A percentile compares a stretch with the other conserved stretches of the same genome.
phyloP scores from a whole-genome alignment of 2,888 invertebrate genomes.

The Oxytorus armatus region DNA sequence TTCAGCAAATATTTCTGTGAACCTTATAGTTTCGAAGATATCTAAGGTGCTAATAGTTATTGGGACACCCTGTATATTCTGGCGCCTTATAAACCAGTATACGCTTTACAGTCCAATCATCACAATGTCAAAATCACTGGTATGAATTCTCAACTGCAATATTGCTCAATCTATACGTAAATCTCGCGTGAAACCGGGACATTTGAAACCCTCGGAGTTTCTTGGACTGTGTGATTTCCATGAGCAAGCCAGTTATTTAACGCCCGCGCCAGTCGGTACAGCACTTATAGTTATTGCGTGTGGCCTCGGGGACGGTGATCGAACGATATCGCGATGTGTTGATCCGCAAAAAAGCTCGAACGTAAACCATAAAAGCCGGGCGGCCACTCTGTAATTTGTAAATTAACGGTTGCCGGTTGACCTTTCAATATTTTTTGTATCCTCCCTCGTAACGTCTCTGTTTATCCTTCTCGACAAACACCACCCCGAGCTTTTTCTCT shows the following conservation, averaged over 20 bases:
- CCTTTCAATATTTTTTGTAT: background rate
- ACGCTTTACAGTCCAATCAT: background rate
- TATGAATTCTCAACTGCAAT: background rate
- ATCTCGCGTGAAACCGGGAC: slow-evolving; percentile 32
- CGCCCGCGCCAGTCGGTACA: background rate
- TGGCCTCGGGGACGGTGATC: slow-evolving; percentile 8
- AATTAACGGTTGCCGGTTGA: slow-evolving; percentile 56
- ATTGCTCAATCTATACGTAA: background rate
- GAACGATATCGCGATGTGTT: slow-evolving; percentile 12
- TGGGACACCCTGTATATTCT: no score
- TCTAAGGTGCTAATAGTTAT: no score
- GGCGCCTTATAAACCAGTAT: background rate
- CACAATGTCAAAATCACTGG: background rate
- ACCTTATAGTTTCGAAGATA: no score
- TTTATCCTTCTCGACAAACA: slow-evolving; percentile 1
- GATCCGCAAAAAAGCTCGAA: slow-evolving; percentile 26
- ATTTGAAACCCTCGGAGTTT: slow-evolving; percentile 24
- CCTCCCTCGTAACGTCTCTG: background rate
- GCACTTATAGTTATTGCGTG: slow-evolving; percentile 14
- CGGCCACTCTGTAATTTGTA: slow-evolving; percentile 54
- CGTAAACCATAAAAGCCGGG: slow-evolving; percentile 15
- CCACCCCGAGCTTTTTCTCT: slow-evolving; percentile 6
- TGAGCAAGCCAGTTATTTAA: slow-evolving; percentile 26
- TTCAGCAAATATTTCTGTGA: no score
- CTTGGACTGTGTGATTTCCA: slow-evolving; percentile 33